Evolutionary conservation across 1,140 invertebrate genomes (phyloP), one percentile per base, ranked within the genome.

Genomic region (Hycleus cichorii): DNA sequence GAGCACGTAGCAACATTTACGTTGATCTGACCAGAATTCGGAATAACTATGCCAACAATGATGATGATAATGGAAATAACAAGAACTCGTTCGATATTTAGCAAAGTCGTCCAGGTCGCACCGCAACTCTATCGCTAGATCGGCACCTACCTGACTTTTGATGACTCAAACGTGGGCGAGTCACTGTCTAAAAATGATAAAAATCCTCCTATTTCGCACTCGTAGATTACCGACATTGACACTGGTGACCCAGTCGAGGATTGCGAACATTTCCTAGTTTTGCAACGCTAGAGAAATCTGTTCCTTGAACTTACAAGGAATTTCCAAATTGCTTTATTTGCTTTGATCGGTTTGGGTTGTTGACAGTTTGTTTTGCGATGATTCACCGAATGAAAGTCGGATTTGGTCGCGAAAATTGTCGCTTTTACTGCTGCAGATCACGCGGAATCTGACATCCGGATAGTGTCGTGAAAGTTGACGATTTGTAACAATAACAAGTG

Each of bases 201-300:
- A 32, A 32, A 7, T 32, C 4, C 32, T 32, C 7, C 32, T 32
- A 18, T 32, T 32, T 32, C 2, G 2, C 18, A 57, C 39, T 57
- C 18, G 0, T 18, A 18, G 18, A 40, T 49, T 49, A 45, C 42
- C 47, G 32, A 18, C 32, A 44, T 48, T 57, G 47, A 47, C 26
- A 57, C 56, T 39, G 47, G 12, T 57, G 47, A 57, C 56, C 56
- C 43, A 57, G 39, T 57, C 39, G 18, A 47, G 39, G 40, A 46
- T 45, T 44, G 24, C 32, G 3, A 32, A 32, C 7, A 32, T 32
- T 32, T 4, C 7, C 7, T 32, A 7, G 4, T 32, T 32, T 32
- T 32, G 4, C 32, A 5, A 32, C 18, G 18, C 7, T 3, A 32
- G 7, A 32, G 4, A 32, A 5, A 32, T 32, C 7, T 32, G 2